Conservation (phyloP, 2,113 vertebrate species). For the Alaudala cheleensis region DNA sequence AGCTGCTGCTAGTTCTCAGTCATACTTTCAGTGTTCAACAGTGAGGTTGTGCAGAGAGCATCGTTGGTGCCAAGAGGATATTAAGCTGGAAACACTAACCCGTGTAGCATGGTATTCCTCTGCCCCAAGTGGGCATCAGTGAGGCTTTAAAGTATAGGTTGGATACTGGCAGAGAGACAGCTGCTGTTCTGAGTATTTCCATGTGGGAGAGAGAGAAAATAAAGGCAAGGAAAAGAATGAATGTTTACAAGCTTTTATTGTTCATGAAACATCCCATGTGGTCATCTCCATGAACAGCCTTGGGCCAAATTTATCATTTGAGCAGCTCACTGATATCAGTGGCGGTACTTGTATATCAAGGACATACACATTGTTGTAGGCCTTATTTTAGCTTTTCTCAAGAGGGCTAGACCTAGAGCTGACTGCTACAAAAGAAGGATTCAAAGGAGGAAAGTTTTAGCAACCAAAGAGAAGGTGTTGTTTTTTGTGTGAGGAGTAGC, state of each 20-base stretch:
- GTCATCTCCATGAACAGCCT: slow-evolving; percentile 24
- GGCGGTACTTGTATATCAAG: neutral
- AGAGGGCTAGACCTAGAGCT: neutral
- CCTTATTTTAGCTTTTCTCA: slow-evolving; percentile 50
- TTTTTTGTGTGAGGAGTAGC: neutral
- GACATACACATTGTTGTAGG: neutral
- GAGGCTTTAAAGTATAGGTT: neutral
- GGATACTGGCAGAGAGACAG: neutral
- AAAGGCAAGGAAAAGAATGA: slow-evolving; percentile 7
- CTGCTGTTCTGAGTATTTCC: slow-evolving; percentile 2
- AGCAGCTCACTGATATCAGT: slow-evolving; percentile 24
- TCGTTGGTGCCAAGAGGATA: neutral
- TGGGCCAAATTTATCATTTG: slow-evolving; percentile 41
- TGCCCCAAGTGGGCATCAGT: neutral
- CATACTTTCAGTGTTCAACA: neutral
- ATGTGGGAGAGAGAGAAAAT: neutral
- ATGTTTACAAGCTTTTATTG: slow-evolving; percentile 46
- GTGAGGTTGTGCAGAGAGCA: neutral
- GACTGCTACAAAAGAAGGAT: neutral
- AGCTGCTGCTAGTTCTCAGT: neutral
- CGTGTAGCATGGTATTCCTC: neutral
- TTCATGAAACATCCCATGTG: neutral
- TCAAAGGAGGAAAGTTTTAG: neutral
- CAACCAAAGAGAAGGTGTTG: neutral
- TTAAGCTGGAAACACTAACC: neutral